phyloP scores from a whole-genome alignment of 2,888 invertebrate species.

The Lapara coniferarum region DNA sequence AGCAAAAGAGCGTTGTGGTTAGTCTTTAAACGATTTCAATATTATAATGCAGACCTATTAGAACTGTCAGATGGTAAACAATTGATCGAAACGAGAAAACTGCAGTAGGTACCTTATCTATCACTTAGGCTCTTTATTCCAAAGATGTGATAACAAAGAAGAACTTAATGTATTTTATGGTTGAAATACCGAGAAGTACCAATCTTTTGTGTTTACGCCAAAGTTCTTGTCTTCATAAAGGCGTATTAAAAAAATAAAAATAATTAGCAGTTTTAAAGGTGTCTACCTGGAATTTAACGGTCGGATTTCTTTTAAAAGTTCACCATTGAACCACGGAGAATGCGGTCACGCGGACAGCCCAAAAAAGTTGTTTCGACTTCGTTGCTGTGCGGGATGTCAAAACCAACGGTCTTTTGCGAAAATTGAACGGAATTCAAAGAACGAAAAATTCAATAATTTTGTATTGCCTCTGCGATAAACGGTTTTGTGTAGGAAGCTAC shows the following conservation, averaged over 20 bases:
- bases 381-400: not conserved
- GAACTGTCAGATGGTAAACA: too few relatives aligned
- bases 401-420: conserved; percentile 16
- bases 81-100: too few relatives aligned
- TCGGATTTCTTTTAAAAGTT: conserved; percentile 19
- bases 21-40: too few relatives aligned
- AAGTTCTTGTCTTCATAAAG: not conserved
- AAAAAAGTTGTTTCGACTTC: conserved; percentile 15
- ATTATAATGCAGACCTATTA: too few relatives aligned
- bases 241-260: not conserved
- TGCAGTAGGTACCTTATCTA: too few relatives aligned
- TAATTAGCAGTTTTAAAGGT: not conserved
- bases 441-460: too few relatives aligned
- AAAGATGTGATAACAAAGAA: too few relatives aligned
- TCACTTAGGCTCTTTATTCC: too few relatives aligned
- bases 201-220: not conserved
- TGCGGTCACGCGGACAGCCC: conserved; percentile 17
- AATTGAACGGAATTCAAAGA: not conserved
- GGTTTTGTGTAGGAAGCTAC: not conserved
- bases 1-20: too few relatives aligned
- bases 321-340: conserved; percentile 9
- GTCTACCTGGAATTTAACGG: conserved; percentile 16
- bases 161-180: too few relatives aligned
- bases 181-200: not conserved
- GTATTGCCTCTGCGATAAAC: not conserved